Evolutionary conservation across 2,888 invertebrate genomes (phyloP).

Genomic region (Nudaria mundana): DNA sequence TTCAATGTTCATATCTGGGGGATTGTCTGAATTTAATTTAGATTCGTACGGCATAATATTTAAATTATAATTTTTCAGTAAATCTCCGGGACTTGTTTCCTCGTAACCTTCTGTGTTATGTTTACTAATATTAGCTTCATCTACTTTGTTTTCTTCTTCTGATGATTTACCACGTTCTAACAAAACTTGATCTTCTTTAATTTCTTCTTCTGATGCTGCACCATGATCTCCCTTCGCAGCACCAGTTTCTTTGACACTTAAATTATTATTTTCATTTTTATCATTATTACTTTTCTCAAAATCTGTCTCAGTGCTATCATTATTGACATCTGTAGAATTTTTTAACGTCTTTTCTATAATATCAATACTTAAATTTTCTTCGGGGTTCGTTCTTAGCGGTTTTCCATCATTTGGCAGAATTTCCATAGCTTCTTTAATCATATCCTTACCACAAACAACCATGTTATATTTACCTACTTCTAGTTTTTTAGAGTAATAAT

Average conservation of each 20-base stretch:
- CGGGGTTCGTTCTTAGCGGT: neutral
- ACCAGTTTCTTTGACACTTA: neutral
- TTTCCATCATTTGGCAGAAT: constrained; percentile 31
- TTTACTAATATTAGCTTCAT: neutral
- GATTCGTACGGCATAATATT: constrained; percentile 11
- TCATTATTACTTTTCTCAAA: neutral
- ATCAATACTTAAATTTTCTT: no score
- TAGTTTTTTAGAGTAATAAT: constrained; percentile 26
- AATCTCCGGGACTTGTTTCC: neutral
- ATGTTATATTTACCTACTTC: constrained; percentile 47
- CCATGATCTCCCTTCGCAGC: neutral
- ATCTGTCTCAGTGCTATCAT: neutral
- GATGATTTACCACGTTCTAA: constrained; percentile 10
- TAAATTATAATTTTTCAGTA: constrained; percentile 9
- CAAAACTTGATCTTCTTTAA: neutral
- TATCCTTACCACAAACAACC: constrained; percentile 46
- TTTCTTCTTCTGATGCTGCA: neutral
- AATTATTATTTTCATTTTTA: neutral
- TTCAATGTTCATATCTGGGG: neutral
- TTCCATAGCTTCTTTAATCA: constrained; percentile 42
- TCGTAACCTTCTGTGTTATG: neutral
- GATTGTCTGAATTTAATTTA: constrained; percentile 13
- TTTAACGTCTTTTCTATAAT: neutral
- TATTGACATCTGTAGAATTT: neutral
- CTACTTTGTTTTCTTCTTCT: constrained; percentile 4